phyloP scores from a whole-genome alignment of 2,888 invertebrate species.

The Erebia ligea region DNA sequence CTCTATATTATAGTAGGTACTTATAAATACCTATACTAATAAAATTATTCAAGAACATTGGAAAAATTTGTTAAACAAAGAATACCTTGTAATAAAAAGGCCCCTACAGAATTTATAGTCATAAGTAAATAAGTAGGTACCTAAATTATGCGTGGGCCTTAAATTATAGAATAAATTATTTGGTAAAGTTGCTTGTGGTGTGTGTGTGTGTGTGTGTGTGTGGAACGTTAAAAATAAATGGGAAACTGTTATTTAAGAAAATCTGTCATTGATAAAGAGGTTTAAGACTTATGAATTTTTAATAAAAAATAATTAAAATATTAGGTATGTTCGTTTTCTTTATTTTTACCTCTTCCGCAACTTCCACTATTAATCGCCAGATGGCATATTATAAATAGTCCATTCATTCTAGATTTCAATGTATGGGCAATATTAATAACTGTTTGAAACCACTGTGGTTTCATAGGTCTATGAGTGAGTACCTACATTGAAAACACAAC shows the following conservation, averaged over 20 bases:
- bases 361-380: too few relatives aligned
- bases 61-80: not conserved
- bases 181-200: not conserved
- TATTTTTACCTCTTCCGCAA: too few relatives aligned
- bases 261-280: constrained; percentile 40
- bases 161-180: not conserved
- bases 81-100: not conserved
- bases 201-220: constrained; percentile 1
- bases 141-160: not conserved
- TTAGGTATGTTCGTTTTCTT: constrained; percentile 11
- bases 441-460: too few relatives aligned
- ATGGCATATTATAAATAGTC: too few relatives aligned
- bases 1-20: not conserved
- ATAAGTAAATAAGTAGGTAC: not conserved
- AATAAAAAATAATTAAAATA: constrained; percentile 56
- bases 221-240: constrained; percentile 26
- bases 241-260: constrained; percentile 33
- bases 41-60: not conserved
- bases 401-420: too few relatives aligned
- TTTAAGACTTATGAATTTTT: constrained; percentile 74
- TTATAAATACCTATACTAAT: too few relatives aligned
- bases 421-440: too few relatives aligned
- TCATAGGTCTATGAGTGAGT: too few relatives aligned
- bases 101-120: not conserved
- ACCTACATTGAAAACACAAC: too few relatives aligned